Conservation (phyloP, 2,888 invertebrate species). For the Julus scanicus region DNA sequence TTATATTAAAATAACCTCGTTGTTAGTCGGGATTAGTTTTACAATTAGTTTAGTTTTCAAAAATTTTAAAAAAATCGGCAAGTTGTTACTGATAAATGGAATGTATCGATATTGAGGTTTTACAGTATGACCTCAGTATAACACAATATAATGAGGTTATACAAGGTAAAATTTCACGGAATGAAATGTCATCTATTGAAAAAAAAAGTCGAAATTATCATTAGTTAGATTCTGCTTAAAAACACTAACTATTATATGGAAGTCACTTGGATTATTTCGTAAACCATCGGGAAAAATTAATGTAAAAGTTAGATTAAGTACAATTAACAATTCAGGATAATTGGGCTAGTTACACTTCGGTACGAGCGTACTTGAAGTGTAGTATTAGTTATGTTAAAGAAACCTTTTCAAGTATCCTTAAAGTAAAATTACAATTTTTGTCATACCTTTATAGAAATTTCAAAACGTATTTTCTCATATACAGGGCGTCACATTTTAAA, state of each 20-base stretch:
- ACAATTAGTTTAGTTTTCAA: background rate
- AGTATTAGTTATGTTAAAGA: too few species aligned
- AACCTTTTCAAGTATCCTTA: too few species aligned
- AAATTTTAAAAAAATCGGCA: background rate
- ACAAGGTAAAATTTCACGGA: background rate
- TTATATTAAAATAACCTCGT: background rate
- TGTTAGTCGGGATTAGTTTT: conserved; percentile 9
- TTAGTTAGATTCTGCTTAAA: background rate
- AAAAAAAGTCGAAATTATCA: background rate
- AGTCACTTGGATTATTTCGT: conserved; percentile 28
- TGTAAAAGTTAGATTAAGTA: background rate
- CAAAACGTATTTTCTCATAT: too few species aligned
- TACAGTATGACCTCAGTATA: background rate
- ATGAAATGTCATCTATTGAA: too few species aligned
- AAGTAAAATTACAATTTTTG: too few species aligned
- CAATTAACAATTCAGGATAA: background rate
- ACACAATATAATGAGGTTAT: background rate
- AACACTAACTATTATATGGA: background rate
- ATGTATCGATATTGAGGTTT: background rate
- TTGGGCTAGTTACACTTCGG: too few species aligned
- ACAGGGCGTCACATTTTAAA: too few species aligned
- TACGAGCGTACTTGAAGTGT: too few species aligned
- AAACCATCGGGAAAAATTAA: background rate
- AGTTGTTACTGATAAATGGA: background rate
- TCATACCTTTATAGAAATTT: too few species aligned